A percentile compares a stretch with the other conserved stretches of the same genome.
phyloP scores from a whole-genome alignment of 2,888 invertebrate species.

The Polia nebulosa region DNA sequence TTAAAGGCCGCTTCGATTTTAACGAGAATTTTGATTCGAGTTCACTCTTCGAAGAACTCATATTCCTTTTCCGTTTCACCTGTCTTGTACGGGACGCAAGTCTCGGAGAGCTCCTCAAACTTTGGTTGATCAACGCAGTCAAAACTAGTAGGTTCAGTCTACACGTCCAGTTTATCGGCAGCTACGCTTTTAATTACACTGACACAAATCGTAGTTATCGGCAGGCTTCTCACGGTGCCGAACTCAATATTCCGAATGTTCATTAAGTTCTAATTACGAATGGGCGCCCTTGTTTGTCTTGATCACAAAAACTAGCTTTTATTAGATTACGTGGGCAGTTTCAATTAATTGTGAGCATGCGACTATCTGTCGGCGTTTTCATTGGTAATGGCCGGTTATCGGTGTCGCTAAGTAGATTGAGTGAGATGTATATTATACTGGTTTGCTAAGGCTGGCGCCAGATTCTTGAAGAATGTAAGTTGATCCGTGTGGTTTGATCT shows the following conservation, averaged over 20 bases:
- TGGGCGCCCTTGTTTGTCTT: constrained; percentile 90
- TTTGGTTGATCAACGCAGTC: constrained; percentile 84
- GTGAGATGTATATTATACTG: constrained; percentile 85
- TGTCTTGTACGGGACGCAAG: constrained; percentile 62
- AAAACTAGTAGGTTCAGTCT: constrained; percentile 85
- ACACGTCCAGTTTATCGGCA: constrained; percentile 88
- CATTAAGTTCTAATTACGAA: constrained; percentile 91
- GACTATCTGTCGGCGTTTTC: constrained; percentile 87
- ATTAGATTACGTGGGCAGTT: constrained; percentile 91
- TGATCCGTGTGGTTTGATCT: constrained; percentile 69
- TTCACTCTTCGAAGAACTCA: constrained; percentile 79
- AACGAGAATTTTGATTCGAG: constrained; percentile 83
- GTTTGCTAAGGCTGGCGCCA: constrained; percentile 79
- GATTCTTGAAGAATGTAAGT: constrained; percentile 72
- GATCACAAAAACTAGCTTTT: constrained; percentile 90
- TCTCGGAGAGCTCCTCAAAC: constrained; percentile 73
- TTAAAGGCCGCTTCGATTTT: constrained; percentile 87
- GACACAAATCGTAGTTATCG: constrained; percentile 91
- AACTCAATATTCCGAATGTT: constrained; percentile 89
- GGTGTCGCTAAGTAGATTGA: constrained; percentile 87
- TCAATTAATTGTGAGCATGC: constrained; percentile 89
- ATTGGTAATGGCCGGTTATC: constrained; percentile 88
- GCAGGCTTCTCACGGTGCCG: constrained; percentile 89
- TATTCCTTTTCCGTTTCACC: constrained; percentile 65
- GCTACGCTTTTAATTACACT: constrained; percentile 90